Base-by-base conservation (phyloP, 2,797 vertebrate species). In the Botia almorhae region DNA sequence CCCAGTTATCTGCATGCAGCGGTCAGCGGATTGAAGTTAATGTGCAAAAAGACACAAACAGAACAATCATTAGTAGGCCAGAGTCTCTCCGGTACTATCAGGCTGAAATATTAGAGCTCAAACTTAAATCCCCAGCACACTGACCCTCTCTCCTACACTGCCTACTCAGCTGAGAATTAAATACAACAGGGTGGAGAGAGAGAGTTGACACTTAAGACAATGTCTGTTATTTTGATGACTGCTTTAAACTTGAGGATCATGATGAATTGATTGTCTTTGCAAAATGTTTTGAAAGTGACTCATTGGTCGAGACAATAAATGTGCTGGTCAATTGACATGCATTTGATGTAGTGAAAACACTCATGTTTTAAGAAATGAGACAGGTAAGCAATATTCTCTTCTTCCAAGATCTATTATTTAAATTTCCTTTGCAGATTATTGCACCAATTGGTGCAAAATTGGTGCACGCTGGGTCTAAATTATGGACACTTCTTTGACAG, bases 1-100 rank as follows among this genome's bases (percentile, higher is more conserved):
- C 94, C 97, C 98, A 94, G 96, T 96, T 96, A 98, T 99, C 98
- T 99, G 97, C 96, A 98, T 96, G 95, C 95, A 98, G 96, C 91
- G 93, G 95, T 93, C 97, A 96, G 95, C 94, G 94, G 89, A 96
- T 95, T 94, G 89, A 89, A 91, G 95, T 96, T 97, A 98, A 94
- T 93, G 95, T 95, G 94, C 94, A 90, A 96, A 96, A 96, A 93
- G 95, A 96, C 94, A 94, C 95, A 97, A 93, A 97, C 89, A 95
- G 93, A 94, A 96, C 93, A 94, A 93, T 93, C 94, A 95, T 97
- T 96, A 97, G 95, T 95, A 96, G 92, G 93, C 91, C 88, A 92
- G 84, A 94, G 91, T 89, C 92, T 90, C 86, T 87, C 89, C 90
- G 85, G 82, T 68, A 82, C 76, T 88, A 92, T 89, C 89, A 89